Evolutionary conservation across 2,797 vertebrate species (phyloP).

Genomic region (Notolabrus celidotus): DNA sequence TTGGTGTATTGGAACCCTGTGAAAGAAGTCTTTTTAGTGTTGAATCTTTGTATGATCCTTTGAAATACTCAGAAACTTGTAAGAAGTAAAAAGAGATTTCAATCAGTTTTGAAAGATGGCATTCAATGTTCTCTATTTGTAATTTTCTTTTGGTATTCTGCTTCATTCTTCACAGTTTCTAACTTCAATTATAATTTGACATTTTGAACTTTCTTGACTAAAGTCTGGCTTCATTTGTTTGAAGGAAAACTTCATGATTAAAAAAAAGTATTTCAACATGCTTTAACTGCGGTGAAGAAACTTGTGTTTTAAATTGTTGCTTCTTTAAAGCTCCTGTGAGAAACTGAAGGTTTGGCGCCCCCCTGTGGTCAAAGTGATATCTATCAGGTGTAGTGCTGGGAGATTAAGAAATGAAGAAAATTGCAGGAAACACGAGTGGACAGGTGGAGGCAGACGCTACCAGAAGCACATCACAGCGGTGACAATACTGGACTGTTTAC

Average conservation of each 20-base stretch:
- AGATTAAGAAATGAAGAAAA: no score
- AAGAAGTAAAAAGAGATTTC: neutral
- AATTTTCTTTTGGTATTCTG: neutral
- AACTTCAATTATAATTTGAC: neutral
- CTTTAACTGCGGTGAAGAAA: no score
- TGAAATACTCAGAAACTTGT: neutral
- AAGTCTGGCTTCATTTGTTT: neutral
- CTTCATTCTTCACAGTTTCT: neutral
- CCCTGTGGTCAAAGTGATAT: no score
- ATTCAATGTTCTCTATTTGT: neutral
- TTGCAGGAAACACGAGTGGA: no score
- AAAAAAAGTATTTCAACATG: no score
- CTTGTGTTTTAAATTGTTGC: no score
- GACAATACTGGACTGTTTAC: no score
- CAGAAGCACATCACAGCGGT: no score
- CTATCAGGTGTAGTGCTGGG: no score
- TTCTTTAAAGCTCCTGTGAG: no score
- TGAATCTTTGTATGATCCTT: neutral
- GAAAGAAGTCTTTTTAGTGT: neutral
- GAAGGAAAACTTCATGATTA: neutral
- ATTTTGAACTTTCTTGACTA: neutral
- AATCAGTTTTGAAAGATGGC: neutral
- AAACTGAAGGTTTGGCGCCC: no score
- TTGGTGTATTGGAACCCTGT: constrained; percentile 96
- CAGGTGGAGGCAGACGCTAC: no score